phyloP scores from a whole-genome alignment of 1,140 invertebrate species.

The Eriocheir sinensis region DNA sequence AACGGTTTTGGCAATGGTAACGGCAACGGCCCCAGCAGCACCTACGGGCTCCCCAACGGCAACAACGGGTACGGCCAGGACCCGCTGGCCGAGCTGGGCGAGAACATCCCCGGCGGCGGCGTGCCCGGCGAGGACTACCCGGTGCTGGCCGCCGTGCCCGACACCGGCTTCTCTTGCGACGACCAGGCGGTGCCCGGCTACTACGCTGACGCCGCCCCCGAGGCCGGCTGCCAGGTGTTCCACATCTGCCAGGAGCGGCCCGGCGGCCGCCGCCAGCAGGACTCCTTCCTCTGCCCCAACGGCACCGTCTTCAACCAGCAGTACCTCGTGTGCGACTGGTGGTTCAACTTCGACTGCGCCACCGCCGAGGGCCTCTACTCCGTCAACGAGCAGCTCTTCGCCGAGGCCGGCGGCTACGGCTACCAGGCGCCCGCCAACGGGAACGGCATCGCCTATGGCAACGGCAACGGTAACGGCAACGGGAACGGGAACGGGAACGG shows the following conservation, averaged over 20 bases:
- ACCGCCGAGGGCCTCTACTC: constrained; percentile 1
- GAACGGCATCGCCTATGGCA: not conserved
- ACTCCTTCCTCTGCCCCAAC: constrained; percentile 66
- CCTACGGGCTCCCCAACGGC: not conserved
- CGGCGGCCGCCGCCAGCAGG: constrained; percentile 20
- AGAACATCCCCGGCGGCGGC: constrained; percentile 45
- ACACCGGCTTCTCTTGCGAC: constrained; percentile 41
- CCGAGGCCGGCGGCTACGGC: not conserved
- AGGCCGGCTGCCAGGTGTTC: constrained; percentile 68
- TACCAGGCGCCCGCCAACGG: not conserved
- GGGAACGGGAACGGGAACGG: not conserved
- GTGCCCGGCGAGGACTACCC: constrained; percentile 56
- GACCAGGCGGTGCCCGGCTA: constrained; percentile 47
- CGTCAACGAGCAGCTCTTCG: constrained; percentile 42
- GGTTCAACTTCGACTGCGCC: constrained; percentile 70
- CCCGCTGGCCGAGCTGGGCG: not conserved
- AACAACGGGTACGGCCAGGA: not conserved
- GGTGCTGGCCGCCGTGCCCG: constrained; percentile 23
- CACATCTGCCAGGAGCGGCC: constrained; percentile 66
- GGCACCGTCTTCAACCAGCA: constrained; percentile 70
- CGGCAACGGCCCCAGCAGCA: not conserved
- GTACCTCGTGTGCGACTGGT: constrained; percentile 68
- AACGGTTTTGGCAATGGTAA: not conserved
- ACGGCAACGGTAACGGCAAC: not conserved
- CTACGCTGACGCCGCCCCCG: constrained; percentile 57